These are phyloP conservation scores for Dipodomys merriami DNA, from an alignment of 2,113 vertebrate genomes.

Conservation along the genomic window DNA sequence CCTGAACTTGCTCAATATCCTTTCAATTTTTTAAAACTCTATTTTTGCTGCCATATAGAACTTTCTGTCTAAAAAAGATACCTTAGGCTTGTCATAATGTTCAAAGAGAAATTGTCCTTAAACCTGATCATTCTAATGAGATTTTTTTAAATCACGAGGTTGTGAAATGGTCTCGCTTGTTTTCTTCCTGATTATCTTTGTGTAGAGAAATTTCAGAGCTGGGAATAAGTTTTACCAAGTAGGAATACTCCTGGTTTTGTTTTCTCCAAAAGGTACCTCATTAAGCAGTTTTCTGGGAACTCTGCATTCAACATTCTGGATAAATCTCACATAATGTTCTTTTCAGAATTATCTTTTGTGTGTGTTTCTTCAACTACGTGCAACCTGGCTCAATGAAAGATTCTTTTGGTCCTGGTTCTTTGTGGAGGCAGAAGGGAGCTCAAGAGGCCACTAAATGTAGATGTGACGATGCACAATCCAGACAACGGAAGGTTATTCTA, in stretches of 20 bases:
- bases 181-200: constrained; percentile 9
- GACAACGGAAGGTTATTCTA: neutral
- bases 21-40: neutral
- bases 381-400: constrained; percentile 40
- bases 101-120: neutral
- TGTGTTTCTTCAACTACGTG: constrained; percentile 51
- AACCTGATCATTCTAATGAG: neutral
- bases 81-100: neutral
- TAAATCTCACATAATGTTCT: constrained; percentile 53
- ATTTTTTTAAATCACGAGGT: neutral
- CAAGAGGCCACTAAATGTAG: neutral
- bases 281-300: constrained; percentile 64
- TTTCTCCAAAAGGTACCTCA: constrained; percentile 27
- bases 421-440: neutral
- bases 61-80: neutral
- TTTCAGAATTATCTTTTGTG: neutral
- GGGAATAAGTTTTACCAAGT: constrained; percentile 30
- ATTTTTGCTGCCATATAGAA: neutral
- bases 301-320: constrained; percentile 42
- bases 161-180: neutral
- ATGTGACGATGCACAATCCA: neutral
- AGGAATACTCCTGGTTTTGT: constrained; percentile 34
- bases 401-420: constrained; percentile 4
- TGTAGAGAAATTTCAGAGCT: constrained; percentile 24
- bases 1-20: neutral